Percentiles rank a stretch among this genome's conserved stretches.
Evolutionary conservation across 2,888 invertebrate genomes (phyloP).

Genomic region (Perithous albicinctus): DNA sequence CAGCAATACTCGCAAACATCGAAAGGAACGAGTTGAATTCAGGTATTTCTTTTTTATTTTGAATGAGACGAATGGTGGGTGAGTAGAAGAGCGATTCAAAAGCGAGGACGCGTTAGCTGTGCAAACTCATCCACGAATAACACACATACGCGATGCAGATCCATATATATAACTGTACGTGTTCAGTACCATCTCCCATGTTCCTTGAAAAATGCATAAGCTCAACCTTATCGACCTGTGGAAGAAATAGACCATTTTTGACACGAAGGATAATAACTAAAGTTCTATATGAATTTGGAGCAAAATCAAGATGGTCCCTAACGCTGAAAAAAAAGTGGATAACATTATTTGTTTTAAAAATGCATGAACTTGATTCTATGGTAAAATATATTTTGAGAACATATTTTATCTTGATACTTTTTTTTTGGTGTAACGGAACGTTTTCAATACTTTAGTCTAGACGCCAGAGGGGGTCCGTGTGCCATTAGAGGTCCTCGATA

Average conservation of each 20-base stretch:
- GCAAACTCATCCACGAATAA: background rate
- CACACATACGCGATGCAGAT: background rate
- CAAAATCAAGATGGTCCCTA: background rate
- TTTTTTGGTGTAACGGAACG: too few relatives aligned
- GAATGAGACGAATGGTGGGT: slow-evolving; percentile 26
- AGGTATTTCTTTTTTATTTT: slow-evolving; percentile 21
- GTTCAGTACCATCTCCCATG: background rate
- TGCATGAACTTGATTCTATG: too few relatives aligned
- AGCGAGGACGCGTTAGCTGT: slow-evolving; percentile 8
- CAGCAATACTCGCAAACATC: slow-evolving; percentile 22
- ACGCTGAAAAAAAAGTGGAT: too few relatives aligned
- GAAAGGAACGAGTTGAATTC: slow-evolving; percentile 24
- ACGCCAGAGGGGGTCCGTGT: too few relatives aligned
- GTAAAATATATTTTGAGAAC: too few relatives aligned
- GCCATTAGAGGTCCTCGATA: too few relatives aligned
- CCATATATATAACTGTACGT: background rate
- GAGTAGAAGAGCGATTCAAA: slow-evolving; percentile 20
- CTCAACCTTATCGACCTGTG: background rate
- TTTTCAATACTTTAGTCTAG: too few relatives aligned
- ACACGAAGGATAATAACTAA: slow-evolving; percentile 13
- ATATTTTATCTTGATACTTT: too few relatives aligned
- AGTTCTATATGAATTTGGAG: slow-evolving; percentile 28
- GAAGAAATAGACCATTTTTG: background rate
- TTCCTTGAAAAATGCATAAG: slow-evolving; percentile 34
- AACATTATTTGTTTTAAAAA: too few relatives aligned